Percentiles rank a stretch among this genome's conserved stretches.
phyloP scores from a whole-genome alignment of 2,888 invertebrate genomes.

The Mamestra brassicae region DNA sequence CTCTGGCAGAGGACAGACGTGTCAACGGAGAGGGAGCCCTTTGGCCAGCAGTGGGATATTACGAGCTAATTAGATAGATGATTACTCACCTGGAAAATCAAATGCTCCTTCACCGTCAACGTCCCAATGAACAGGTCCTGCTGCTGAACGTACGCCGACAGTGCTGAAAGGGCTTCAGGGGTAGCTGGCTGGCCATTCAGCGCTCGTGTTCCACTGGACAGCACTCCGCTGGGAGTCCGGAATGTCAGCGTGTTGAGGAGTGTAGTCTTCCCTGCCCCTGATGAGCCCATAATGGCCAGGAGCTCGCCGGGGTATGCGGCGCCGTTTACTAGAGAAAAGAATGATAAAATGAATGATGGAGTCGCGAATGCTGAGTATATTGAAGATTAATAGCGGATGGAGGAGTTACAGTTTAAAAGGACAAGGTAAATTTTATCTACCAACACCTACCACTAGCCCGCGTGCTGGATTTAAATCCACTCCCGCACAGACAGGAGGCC shows the following conservation, averaged over 20 bases:
- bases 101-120: constrained; percentile 96
- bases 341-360: not conserved
- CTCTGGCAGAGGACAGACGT: no score
- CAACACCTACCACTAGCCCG: no score
- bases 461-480: no score
- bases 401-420: not conserved
- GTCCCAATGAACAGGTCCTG: constrained; percentile 98
- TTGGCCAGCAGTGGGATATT: no score
- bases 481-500: no score
- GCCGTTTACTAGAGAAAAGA: constrained; percentile 92
- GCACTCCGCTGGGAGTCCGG: constrained; percentile 93
- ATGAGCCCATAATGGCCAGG: constrained; percentile 96
- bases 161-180: constrained; percentile 93
- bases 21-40: no score
- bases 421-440: not conserved
- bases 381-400: not conserved
- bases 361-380: not conserved
- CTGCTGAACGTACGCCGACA: constrained; percentile 98
- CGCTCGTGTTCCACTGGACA: constrained; percentile 91
- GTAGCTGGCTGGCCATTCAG: constrained; percentile 95
- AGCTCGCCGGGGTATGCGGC: constrained; percentile 96
- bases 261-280: constrained; percentile 98
- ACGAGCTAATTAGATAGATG: not conserved
- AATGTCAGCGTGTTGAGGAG: constrained; percentile 97
- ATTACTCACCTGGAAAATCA: constrained; percentile 94